Base-by-base conservation (phyloP, 2,113 vertebrate species). In the Prinia subflava region DNA sequence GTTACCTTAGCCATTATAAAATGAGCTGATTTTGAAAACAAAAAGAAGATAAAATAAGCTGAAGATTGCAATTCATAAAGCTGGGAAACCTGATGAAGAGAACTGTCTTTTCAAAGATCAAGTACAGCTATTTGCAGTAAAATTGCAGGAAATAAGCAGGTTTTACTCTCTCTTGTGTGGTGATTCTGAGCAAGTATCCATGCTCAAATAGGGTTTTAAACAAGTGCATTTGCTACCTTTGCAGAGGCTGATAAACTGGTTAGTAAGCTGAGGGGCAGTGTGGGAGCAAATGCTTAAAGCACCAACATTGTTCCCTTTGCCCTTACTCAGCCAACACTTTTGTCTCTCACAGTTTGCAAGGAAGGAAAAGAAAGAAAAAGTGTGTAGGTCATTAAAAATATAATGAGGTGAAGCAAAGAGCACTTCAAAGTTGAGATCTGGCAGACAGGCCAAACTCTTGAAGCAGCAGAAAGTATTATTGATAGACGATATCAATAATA, bases 401-500 rank as follows among this genome's bases (percentile, higher is more conserved):
- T 59, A 90, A 94, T 68, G 44, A 94, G 68, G 55, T 92, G 79
- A 92, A 86, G 71, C 35, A 88, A 92, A 87, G 56, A 68, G 44
- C 56, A 41, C 71, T 89, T 90, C 68, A 80, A 96, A 96, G 49
- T 71, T n/a, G 1, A 47, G 28, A 86, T 86, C 53, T 71, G 60
- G 31, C 88, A 89, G 83, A 28, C 33, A 90, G 75, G 42, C 65
- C 93, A 91, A 92, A 83, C 25, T 68, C 76, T 47, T 46, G 68
- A 89, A 83, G 64, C 31, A 71, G 52, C 35, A 57, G 87, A 88
- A 81, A 90, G 65, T 67, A 79, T 91, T 94, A 92, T 79, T 93
- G 95, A 95, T 81, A 93, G 85, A 17, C 42, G 35, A 60, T 84
- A 95, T 95, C 63, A 96, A 93, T 95, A 95, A 96, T 92, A 63